phyloP scores from a whole-genome alignment of 2,888 invertebrate genomes.

The Petrophora chlorosata region DNA sequence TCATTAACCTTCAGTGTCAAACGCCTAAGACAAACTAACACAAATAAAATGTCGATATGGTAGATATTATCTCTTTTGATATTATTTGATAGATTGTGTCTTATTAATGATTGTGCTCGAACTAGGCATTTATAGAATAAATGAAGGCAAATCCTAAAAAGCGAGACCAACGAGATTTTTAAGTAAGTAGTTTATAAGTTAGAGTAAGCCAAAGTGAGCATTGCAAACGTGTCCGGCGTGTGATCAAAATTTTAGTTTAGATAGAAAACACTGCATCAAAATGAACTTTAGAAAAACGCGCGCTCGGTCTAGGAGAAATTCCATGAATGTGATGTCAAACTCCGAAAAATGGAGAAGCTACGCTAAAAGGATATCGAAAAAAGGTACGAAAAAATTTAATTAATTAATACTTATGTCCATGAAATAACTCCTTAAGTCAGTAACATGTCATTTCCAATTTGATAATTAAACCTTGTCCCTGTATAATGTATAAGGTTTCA shows the following conservation, averaged over 20 bases:
- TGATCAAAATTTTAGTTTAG: conserved; percentile 52
- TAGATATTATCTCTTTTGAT: too few species aligned
- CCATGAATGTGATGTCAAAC: conserved; percentile 52
- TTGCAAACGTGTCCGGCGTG: conserved; percentile 25
- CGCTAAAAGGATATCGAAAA: conserved; percentile 51
- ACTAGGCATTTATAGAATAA: background rate
- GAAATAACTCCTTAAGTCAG: background rate
- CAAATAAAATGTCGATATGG: too few species aligned
- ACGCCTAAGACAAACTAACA: too few species aligned
- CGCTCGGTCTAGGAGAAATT: conserved; percentile 54
- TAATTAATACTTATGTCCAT: background rate
- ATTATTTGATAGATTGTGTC: background rate
- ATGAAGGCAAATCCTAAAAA: background rate
- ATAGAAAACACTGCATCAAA: conserved; percentile 31
- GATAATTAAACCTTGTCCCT: too few species aligned
- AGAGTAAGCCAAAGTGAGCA: conserved; percentile 42
- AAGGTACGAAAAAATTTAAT: conserved; percentile 26
- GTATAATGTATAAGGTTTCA: conserved; percentile 9
- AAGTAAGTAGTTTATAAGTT: conserved; percentile 45
- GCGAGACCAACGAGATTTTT: conserved; percentile 56
- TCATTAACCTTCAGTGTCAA: too few species aligned
- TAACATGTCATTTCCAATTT: background rate
- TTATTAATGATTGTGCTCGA: background rate
- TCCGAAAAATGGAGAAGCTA: conserved; percentile 65
- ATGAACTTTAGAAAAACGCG: conserved; percentile 73